Conservation (phyloP, 2,113 vertebrate species). For the Forbesichthys papilliferus region DNA sequence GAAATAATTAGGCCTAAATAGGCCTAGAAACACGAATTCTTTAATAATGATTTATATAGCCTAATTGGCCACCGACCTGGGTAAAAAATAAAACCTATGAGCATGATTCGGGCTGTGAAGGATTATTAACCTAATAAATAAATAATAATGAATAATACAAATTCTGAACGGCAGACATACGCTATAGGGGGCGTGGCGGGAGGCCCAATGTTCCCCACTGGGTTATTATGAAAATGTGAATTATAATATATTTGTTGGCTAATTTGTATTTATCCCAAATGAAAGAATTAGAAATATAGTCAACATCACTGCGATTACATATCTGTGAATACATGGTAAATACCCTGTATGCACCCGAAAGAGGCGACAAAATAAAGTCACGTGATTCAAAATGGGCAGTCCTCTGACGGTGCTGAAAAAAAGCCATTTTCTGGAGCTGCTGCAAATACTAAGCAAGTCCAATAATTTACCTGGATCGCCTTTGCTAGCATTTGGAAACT, state of each 20-base stretch:
- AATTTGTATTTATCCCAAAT: neutral
- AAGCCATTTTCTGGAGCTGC: conserved; percentile 81
- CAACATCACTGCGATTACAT: neutral
- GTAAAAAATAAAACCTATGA: neutral
- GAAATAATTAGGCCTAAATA: neutral
- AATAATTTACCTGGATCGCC: conserved; percentile 55
- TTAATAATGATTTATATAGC: too few relatives aligned
- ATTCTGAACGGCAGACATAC: neutral
- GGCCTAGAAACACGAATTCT: neutral
- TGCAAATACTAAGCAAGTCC: conserved; percentile 69
- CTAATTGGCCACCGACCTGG: neutral
- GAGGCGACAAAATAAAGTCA: conserved; percentile 77
- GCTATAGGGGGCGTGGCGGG: conserved; percentile 13
- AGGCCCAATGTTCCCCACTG: too few relatives aligned
- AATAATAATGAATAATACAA: too few relatives aligned
- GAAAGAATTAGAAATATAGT: neutral
- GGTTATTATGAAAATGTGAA: neutral
- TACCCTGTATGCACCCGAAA: conserved; percentile 52
- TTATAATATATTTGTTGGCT: neutral
- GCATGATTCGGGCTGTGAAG: too few relatives aligned
- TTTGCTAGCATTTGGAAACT: conserved; percentile 42
- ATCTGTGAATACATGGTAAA: conserved; percentile 2
- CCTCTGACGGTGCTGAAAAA: conserved; percentile 74
- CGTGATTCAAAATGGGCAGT: conserved; percentile 79
- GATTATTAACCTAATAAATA: too few relatives aligned